phyloP scores from a whole-genome alignment of 2,113 vertebrate species.

The Dasyornis broadbenti region DNA sequence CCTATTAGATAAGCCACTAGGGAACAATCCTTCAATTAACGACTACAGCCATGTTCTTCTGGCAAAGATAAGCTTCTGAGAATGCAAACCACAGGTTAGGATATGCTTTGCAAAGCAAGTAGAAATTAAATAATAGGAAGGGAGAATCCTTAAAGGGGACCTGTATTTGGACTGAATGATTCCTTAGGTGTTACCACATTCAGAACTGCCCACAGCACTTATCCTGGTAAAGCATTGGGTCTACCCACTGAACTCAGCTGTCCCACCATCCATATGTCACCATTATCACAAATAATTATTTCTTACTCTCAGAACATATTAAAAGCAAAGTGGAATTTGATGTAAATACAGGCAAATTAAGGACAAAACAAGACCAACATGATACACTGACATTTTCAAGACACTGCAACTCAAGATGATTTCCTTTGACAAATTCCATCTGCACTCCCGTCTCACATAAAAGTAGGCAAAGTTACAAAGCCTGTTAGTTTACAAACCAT shows the following conservation, averaged over 20 bases:
- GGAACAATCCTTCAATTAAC: slow-evolving; percentile 16
- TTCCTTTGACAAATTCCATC: background rate
- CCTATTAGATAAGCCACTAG: slow-evolving; percentile 25
- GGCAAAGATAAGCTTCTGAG: background rate
- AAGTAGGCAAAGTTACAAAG: background rate
- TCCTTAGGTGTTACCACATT: background rate
- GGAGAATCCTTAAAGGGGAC: background rate
- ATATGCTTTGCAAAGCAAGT: background rate
- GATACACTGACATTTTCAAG: background rate
- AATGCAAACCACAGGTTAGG: background rate
- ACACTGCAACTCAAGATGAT: rapidly evolving
- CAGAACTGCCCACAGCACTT: background rate
- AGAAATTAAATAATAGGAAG: background rate
- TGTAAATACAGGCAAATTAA: background rate
- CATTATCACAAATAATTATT: background rate
- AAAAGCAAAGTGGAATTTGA: background rate
- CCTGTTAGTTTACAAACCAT: background rate
- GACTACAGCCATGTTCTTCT: background rate
- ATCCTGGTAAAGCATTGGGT: background rate
- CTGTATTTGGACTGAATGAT: background rate
- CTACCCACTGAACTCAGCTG: background rate
- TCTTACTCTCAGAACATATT: background rate
- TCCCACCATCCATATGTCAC: background rate
- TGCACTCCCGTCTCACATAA: background rate
- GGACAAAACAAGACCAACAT: background rate